These are phyloP conservation scores for Bicyclus anynana DNA, from an alignment of 1,140 invertebrate genomes.

Conservation along the genomic window DNA sequence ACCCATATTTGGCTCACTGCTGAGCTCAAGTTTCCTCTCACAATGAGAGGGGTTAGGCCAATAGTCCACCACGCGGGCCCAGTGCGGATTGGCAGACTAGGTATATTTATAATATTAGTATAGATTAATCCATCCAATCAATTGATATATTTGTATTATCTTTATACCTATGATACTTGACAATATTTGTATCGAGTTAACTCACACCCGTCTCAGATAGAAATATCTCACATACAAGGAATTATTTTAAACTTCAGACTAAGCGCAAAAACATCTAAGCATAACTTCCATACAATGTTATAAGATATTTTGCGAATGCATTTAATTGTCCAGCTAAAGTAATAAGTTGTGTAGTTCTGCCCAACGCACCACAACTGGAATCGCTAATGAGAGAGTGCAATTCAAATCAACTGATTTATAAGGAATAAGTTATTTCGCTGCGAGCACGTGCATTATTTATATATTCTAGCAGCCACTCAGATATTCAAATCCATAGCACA, in stretches of 20 bases:
- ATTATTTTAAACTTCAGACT: not conserved
- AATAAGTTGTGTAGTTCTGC: slow-evolving; percentile 69
- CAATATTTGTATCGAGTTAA: too few relatives aligned
- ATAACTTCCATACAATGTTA: slow-evolving; percentile 6
- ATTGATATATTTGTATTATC: too few relatives aligned
- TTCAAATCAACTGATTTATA: slow-evolving; percentile 73
- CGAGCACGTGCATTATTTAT: slow-evolving; percentile 60
- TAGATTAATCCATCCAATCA: too few relatives aligned
- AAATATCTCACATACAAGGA: not conserved
- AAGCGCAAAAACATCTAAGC: not conserved
- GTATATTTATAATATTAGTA: too few relatives aligned
- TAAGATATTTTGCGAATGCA: slow-evolving; percentile 44
- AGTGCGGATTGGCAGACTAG: too few relatives aligned
- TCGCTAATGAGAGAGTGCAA: slow-evolving; percentile 67
- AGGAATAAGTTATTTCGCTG: slow-evolving; percentile 65
- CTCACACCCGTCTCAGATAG: too few relatives aligned
- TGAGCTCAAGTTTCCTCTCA: too few relatives aligned
- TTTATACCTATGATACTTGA: too few relatives aligned
- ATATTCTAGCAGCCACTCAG: slow-evolving; percentile 58
- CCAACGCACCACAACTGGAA: slow-evolving; percentile 54
- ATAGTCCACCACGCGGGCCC: too few relatives aligned
- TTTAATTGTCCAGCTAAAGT: slow-evolving; percentile 62
- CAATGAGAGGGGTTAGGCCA: too few relatives aligned
- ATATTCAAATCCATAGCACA: slow-evolving; percentile 58
- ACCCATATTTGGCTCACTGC: too few relatives aligned